phyloP scores from a whole-genome alignment of 2,113 vertebrate genomes.

The Talpa occidentalis region DNA sequence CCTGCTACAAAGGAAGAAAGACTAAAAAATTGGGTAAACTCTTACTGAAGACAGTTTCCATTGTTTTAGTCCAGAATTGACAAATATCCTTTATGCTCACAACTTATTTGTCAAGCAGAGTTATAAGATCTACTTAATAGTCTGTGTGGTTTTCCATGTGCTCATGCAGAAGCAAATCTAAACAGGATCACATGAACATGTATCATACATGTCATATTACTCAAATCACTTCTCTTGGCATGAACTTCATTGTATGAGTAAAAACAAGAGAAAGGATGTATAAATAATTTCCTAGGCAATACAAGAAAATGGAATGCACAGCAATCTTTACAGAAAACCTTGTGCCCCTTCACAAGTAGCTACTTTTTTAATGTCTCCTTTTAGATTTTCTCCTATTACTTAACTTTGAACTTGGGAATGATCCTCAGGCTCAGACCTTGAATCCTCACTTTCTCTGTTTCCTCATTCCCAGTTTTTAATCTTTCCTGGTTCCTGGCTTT shows the following conservation, averaged over 20 bases:
- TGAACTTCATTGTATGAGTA: no score
- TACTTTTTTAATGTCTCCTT: neutral
- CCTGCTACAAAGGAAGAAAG: neutral
- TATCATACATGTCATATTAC: neutral
- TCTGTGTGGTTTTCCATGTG: neutral
- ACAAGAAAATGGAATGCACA: neutral
- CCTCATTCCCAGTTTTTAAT: neutral
- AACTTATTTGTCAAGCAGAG: neutral
- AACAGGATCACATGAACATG: neutral
- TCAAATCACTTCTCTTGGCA: neutral
- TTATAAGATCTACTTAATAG: neutral
- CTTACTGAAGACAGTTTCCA: neutral
- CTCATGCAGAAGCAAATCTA: neutral
- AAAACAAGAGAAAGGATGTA: neutral
- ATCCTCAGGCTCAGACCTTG: neutral
- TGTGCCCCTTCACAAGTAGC: neutral
- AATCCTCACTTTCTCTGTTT: neutral
- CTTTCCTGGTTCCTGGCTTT: neutral
- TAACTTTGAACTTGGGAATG: neutral
- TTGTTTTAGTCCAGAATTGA: neutral
- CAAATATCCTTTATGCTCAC: neutral
- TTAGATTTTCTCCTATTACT: neutral
- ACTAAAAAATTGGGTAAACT: neutral
- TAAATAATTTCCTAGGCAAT: neutral
- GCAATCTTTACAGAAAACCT: neutral